Evolutionary conservation across 2,888 invertebrate genomes (phyloP), one percentile per base, ranked within the genome.

Genomic region (Idaea biselata): DNA sequence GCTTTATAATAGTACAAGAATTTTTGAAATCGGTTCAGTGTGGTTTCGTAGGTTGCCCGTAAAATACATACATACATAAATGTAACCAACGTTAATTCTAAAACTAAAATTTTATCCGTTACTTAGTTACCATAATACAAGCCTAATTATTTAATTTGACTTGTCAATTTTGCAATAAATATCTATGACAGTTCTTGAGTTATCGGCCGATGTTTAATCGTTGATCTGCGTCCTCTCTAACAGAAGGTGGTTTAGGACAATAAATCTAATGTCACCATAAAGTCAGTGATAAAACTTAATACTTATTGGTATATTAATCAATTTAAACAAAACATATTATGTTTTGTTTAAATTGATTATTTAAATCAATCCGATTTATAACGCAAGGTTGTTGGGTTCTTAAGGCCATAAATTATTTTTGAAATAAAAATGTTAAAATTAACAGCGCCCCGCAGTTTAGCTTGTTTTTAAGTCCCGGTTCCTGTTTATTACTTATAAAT

Each of bases 231-330:
- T 14, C 11, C 44, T 14, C 44, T 44, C 44, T 44, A 44, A 44
- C 44, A 44, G 14, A 44, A 44, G 44, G 44, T 44, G 11, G 44
- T 44, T 44, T 44, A 44, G 11, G 14, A 44, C 44, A 44, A 44
- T 44, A 44, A 44, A 44, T 44, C 44, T 44, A 44, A 44, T 44
- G 44, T 44, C 44, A 44, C 61, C 61, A 58, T 66, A 63, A 66
- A 66, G 61, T 63, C 53, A n/a, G 1, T 25, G 58, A 66, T 66
- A 66, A 66, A 63, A 66, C 63, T 66, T 61, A 66, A 63, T 66
- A 63, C 65, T 58, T 60, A 66, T 61, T 63, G 63, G 63, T 63
- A n/a, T n/a, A n/a, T n/a, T n/a, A n/a, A n/a, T n/a, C n/a, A n/a
- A n/a, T n/a, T n/a, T n/a, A n/a, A n/a, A n/a, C n/a, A n/a, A n/a